A percentile compares a stretch with the other conserved stretches of the same genome.
Evolutionary conservation across 30 jellyfish, hydroid and myxozoan genomes (phyloP).

Genomic region (Hydractinia echinata): DNA sequence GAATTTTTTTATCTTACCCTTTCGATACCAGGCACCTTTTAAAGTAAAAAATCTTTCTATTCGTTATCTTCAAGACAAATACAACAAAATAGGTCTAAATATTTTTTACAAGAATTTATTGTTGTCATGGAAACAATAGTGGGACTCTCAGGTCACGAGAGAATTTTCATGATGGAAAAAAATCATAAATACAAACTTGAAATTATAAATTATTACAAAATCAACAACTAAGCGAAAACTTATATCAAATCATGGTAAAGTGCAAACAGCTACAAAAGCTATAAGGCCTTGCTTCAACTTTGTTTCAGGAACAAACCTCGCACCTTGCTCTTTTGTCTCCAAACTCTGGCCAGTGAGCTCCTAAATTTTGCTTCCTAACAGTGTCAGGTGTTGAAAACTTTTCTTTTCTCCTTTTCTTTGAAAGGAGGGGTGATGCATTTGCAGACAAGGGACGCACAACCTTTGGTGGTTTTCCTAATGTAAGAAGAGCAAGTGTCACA

Average conservation of each 20-base stretch:
- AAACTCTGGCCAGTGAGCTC: conserved; percentile 56
- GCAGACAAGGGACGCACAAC: conserved; percentile 65
- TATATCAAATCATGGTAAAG: conserved; percentile 34
- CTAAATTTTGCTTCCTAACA: conserved; percentile 51
- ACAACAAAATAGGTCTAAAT: not conserved
- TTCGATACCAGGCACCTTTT: too few species aligned
- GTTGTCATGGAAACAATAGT: conserved; percentile 3
- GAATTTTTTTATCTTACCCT: too few species aligned
- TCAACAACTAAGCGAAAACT: conserved; percentile 9
- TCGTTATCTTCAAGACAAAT: not conserved
- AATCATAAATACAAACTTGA: conserved; percentile 1
- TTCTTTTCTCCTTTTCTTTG: conserved; percentile 44
- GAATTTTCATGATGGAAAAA: conserved; percentile 3
- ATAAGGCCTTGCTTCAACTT: conserved; percentile 51
- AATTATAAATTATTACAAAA: conserved; percentile 1
- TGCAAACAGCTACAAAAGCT: conserved; percentile 52
- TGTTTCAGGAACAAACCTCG: conserved; percentile 67
- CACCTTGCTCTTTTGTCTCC: conserved; percentile 63
- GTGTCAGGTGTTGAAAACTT: conserved; percentile 39
- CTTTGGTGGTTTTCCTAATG: conserved; percentile 58
- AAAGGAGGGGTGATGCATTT: conserved; percentile 31
- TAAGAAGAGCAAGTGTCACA: conserved; percentile 62
- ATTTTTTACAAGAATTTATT: not conserved
- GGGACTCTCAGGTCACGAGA: not conserved
- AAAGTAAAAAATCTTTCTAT: conserved; percentile 4